Base-by-base conservation (phyloP, 1,140 invertebrate genomes). In the Thrips palmi region DNA sequence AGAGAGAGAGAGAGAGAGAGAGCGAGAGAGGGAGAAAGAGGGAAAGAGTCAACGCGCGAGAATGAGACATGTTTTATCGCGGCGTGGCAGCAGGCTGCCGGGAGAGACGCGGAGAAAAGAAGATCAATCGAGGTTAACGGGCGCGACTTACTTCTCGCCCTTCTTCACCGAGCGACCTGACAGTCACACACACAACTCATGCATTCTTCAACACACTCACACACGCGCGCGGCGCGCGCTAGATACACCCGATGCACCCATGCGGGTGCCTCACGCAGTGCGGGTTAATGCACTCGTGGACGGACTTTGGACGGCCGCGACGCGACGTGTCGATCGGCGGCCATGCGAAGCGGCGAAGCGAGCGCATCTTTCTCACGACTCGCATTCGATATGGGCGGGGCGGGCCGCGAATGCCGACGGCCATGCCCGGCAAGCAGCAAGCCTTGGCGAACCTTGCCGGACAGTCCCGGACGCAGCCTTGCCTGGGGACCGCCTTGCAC, bases 131-230 rank as follows among this genome's bases (percentile, higher is more conserved):
- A n/a, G n/a, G n/a, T n/a, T n/a, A 10, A 10, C 4, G 19, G 30
- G 30, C 30, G 30, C 30, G 5, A 32, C n/a, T 32, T 32, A 18
- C 5, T n/a, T n/a, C n/a, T n/a, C n/a, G n/a, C n/a, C n/a, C n/a
- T n/a, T n/a, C n/a, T n/a, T n/a, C n/a, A n/a, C n/a, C n/a, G n/a
- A n/a, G n/a, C n/a, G n/a, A 27, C n/a, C n/a, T 27, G 25, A 27
- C n/a, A 27, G 24, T 27, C 7, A 32, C 6, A 32, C 11, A 4
- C 6, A 33, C 3, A 3, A 18, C 32, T 6, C n/a, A 33, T 17
- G 25, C 8, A n/a, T n/a, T n/a, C 36, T 15, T 15, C 24, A n/a
- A 31, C n/a, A 39, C 29, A 15, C 37, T 31, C 37, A 6, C 11
- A 25, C 31, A 5, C 8, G 15, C 3, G 34, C 22, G 24, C n/a